These are phyloP conservation scores for Miniopterus natalensis DNA, from an alignment of 2,113 vertebrate genomes.

Conservation along the genomic window DNA sequence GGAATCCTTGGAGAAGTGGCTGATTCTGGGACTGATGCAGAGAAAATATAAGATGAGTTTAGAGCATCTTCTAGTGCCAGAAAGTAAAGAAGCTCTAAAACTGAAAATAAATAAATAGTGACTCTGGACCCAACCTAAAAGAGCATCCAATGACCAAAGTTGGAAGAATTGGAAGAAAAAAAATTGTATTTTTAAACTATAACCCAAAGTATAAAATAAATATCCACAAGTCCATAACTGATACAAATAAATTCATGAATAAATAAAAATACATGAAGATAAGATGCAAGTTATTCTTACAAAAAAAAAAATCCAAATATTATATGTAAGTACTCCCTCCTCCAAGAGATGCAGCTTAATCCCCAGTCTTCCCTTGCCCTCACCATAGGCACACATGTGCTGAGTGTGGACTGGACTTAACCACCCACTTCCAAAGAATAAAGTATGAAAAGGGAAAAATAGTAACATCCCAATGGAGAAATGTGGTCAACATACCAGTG, in stretches of 20 bases:
- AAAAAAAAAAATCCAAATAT: neutral
- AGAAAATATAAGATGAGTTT: neutral
- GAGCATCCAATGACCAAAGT: neutral
- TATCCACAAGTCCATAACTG: neutral
- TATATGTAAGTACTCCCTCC: neutral
- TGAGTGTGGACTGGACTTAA: neutral
- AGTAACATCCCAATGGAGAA: neutral
- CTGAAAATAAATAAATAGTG: neutral
- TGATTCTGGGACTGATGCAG: neutral
- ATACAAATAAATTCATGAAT: neutral
- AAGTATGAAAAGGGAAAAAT: neutral
- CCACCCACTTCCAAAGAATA: neutral
- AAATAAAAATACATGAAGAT: neutral
- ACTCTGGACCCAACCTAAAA: neutral
- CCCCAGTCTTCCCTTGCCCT: neutral
- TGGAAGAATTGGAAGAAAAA: slow-evolving; percentile 5
- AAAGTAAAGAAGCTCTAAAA: neutral
- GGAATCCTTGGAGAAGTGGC: neutral
- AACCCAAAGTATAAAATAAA: slow-evolving; percentile 29
- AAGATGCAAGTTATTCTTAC: neutral
- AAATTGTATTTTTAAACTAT: neutral
- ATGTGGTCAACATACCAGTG: neutral
- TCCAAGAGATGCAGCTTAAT: neutral
- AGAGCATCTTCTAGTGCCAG: neutral
- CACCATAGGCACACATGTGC: neutral